Evolutionary conservation across 2,797 vertebrate species (phyloP).

Genomic region (Poecilia picta): DNA sequence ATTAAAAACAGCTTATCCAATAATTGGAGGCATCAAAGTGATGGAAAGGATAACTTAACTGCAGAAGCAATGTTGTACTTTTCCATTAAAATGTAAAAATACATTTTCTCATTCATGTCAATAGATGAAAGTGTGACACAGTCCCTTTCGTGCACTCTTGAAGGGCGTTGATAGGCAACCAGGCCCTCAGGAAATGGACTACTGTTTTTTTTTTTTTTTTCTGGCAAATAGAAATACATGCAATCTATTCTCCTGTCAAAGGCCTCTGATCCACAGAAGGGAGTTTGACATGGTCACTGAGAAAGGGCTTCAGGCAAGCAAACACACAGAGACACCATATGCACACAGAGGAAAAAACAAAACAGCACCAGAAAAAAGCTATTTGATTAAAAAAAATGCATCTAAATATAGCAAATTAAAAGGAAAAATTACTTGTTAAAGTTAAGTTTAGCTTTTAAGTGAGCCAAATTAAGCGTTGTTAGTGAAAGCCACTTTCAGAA

Average conservation of each 20-base stretch:
- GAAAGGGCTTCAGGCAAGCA: slow-evolving; percentile 67
- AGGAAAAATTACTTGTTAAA: background rate
- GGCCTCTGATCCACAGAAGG: slow-evolving; percentile 59
- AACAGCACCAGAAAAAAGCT: slow-evolving; percentile 6
- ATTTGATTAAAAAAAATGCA: background rate
- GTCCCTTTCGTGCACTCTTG: slow-evolving; percentile 53
- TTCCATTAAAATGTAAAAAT: slow-evolving; percentile 62
- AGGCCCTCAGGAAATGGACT: slow-evolving; percentile 58
- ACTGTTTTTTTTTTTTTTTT: slow-evolving; percentile 48
- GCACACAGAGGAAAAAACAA: slow-evolving; percentile 38
- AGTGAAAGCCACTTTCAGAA: background rate
- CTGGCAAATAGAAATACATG: slow-evolving; percentile 72
- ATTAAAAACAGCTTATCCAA: slow-evolving; percentile 19
- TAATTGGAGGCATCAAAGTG: slow-evolving; percentile 19
- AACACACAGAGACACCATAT: slow-evolving; percentile 46
- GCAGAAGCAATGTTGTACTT: slow-evolving; percentile 41
- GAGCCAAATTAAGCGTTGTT: background rate
- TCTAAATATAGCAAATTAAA: slow-evolving; percentile 19
- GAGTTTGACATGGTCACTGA: slow-evolving; percentile 69
- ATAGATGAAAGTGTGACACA: slow-evolving; percentile 66
- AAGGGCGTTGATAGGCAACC: slow-evolving; percentile 64
- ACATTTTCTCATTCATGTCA: slow-evolving; percentile 63
- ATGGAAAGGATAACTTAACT: slow-evolving; percentile 30
- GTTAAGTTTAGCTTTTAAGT: background rate
- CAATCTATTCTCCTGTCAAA: slow-evolving; percentile 78